A percentile compares a stretch with the other conserved stretches of the same genome.
phyloP scores from a whole-genome alignment of 2,888 invertebrate genomes.

The Deilephila elpenor region DNA sequence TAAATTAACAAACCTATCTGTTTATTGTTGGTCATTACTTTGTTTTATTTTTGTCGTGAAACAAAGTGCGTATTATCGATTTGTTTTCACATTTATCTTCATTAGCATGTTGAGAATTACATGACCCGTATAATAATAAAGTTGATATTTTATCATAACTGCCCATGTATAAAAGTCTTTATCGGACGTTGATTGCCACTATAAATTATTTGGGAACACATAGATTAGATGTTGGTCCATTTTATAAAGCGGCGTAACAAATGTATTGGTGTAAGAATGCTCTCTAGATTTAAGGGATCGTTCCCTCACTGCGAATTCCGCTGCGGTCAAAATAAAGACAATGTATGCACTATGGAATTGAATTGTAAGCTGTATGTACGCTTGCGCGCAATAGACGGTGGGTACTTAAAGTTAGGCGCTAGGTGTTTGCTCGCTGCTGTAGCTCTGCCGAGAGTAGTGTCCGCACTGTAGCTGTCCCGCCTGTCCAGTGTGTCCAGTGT shows the following conservation, averaged over 20 bases:
- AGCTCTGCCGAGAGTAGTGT: constrained; percentile 59
- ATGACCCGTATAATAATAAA: background rate
- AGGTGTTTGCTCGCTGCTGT: constrained; percentile 59
- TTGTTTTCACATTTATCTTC: background rate
- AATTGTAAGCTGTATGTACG: constrained; percentile 72
- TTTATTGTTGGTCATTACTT: background rate
- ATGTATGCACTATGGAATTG: constrained; percentile 81
- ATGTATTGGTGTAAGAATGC: constrained; percentile 8
- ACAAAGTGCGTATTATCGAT: background rate
- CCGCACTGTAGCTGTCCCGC: constrained; percentile 29
- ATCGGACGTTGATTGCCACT: constrained; percentile 1
- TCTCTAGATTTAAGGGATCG: background rate
- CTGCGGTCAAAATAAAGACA: constrained; percentile 48
- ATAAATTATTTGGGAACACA: constrained; percentile 2
- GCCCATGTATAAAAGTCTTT: background rate
- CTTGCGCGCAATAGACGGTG: constrained; percentile 74
- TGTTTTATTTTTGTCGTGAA: background rate
- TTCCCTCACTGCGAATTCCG: constrained; percentile 1
- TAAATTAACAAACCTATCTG: too few species aligned
- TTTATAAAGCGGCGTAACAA: background rate
- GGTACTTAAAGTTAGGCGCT: constrained; percentile 68
- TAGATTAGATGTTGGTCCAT: background rate
- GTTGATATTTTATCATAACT: constrained; percentile 11
- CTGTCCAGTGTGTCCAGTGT: constrained; percentile 44
- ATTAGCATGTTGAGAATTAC: background rate